These are phyloP conservation scores for Tipula lateralis DNA, from an alignment of 2,888 invertebrate species.

Conservation along the genomic window DNA sequence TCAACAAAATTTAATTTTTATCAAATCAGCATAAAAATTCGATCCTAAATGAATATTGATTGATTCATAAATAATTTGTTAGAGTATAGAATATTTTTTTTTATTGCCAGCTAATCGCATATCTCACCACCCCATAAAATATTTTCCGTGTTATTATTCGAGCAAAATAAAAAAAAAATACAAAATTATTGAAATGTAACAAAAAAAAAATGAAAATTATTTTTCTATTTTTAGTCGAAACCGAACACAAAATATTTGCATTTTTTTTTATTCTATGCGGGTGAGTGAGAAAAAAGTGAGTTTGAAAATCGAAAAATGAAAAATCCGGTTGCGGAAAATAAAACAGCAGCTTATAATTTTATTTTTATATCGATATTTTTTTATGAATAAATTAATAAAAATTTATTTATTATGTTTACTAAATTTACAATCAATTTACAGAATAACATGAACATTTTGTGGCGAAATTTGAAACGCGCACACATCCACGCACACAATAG, in stretches of 20 bases:
- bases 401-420: background rate
- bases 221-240: background rate
- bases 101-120: background rate
- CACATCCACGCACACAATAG: background rate
- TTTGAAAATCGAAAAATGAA: background rate
- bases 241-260: background rate
- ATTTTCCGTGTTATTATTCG: background rate
- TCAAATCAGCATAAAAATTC: background rate
- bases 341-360: background rate
- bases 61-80: conserved; percentile 11
- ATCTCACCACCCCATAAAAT: background rate
- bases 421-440: background rate
- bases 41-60: conserved; percentile 15
- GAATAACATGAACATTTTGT: background rate
- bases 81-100: background rate
- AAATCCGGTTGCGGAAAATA: background rate
- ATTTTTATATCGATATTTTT: background rate
- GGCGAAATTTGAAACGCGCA: background rate
- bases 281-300: background rate
- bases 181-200: background rate
- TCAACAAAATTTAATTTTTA: background rate
- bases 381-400: background rate
- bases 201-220: background rate
- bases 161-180: background rate
- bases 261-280: background rate